Evolutionary conservation across 1,140 invertebrate species (phyloP), one percentile per base, ranked within the genome.

Genomic region (Eurosta solidaginis): DNA sequence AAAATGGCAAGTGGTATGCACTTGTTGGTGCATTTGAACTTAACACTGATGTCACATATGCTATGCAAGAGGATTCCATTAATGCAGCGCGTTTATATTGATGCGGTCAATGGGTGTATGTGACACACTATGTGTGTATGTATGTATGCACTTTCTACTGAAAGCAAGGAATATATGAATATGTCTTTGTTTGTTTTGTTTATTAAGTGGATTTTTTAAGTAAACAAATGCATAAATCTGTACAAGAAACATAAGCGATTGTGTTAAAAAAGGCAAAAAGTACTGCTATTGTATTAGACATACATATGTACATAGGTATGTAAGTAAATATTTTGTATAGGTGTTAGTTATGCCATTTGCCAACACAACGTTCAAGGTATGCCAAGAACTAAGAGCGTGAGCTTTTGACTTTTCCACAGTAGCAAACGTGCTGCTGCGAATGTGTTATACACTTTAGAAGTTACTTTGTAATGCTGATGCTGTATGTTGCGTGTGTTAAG

Each of bases 171-270:
- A 33, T 2, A 33, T 12, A 0, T 1, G 33, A 4, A 9, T 10
- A 7, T 36, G 12, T n/a, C 14, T 3, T 25, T 36, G 54, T 17
- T 33, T 42, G 59, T 27, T 68, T 14, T 40, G 59, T 68, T n/a
- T 68, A 68, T 40, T 29, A 68, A 68, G 59, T 68, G 59, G 36
- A 59, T 59, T 59, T 59, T 59, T 17, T 17, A 59, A 42, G 59
- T 68, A 40, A 68, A 68, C 59, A 68, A 63, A 63, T 63, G 54
- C 59, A 52, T 20, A 49, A 17, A 52, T 25, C 22, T 10, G 33
- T n/a, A 14, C 36, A 68, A 42, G 33, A 33, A 36, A 68, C 6
- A 17, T 10, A 9, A 3, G 2, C 45, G 45, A 5, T 14, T 47
- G 4, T 47, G 14, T 12, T 12, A 17, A n/a, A 17, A n/a, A 17